Conservation (phyloP, 2,888 invertebrate genomes). For the Esperia sulphurella region DNA sequence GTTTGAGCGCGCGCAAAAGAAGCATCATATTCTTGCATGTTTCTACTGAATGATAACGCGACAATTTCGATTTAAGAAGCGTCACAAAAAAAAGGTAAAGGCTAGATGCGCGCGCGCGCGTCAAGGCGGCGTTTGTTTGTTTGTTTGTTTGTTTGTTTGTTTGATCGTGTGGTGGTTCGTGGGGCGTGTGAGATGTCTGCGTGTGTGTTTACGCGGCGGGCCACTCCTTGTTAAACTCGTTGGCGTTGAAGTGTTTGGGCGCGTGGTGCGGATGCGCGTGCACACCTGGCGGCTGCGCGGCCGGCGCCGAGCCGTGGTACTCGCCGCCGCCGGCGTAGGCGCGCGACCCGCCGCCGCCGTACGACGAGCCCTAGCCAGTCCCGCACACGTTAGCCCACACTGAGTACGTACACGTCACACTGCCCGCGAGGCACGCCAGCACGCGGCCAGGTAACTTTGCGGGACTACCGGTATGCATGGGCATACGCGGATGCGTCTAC, state of each 20-base stretch:
- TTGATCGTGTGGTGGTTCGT: too few species aligned
- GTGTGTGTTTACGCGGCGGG: slow-evolving; percentile 61
- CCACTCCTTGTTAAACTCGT: slow-evolving; percentile 79
- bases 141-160: too few species aligned
- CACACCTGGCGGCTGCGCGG: slow-evolving; percentile 73
- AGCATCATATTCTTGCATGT: not conserved
- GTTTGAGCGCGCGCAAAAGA: slow-evolving; percentile 8
- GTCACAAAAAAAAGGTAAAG: too few species aligned
- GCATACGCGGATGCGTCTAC: not conserved
- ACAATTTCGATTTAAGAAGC: too few species aligned
- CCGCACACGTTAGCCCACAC: slow-evolving; percentile 21
- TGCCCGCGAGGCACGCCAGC: not conserved
- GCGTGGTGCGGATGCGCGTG: slow-evolving; percentile 75
- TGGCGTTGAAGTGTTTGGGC: slow-evolving; percentile 76
- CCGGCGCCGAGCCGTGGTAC: slow-evolving; percentile 64
- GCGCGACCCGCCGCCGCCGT: slow-evolving; percentile 72
- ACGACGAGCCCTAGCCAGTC: slow-evolving; percentile 68
- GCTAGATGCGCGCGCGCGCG: too few species aligned
- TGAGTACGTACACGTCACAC: slow-evolving; percentile 4
- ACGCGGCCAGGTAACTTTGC: slow-evolving; percentile 4
- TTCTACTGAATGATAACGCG: too few species aligned
- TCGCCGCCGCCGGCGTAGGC: slow-evolving; percentile 58
- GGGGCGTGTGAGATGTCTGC: slow-evolving; percentile 1
- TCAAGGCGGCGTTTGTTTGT: too few species aligned
- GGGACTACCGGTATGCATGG: not conserved